phyloP scores from a whole-genome alignment of 2,113 vertebrate genomes.

The Syngnathoides biaculeatus region DNA sequence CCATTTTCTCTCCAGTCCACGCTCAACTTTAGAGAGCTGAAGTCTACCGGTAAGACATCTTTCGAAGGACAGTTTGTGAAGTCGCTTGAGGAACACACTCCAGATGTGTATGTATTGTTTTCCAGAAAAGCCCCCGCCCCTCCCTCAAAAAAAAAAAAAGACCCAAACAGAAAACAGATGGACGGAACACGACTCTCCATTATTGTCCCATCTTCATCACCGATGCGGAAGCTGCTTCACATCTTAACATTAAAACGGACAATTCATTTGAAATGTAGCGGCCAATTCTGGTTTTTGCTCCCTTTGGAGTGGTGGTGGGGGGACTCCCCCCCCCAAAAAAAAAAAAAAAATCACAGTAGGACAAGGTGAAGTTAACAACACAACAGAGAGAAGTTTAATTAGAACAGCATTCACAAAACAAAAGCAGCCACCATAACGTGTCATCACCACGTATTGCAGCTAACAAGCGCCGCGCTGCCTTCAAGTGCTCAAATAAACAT shows the following conservation, averaged over 20 bases:
- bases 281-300: not conserved
- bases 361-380: conserved; percentile 21
- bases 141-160: not conserved
- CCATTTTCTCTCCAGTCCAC: conserved; percentile 34
- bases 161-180: too few species aligned
- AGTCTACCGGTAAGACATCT: conserved; percentile 12
- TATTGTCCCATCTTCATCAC: not conserved
- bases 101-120: not conserved
- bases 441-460: conserved; percentile 6
- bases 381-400: conserved; percentile 38
- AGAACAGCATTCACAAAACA: conserved; percentile 27
- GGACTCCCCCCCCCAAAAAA: too few species aligned
- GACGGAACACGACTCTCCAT: not conserved
- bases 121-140: conserved; percentile 7
- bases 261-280: not conserved
- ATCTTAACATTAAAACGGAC: not conserved
- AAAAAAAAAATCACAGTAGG: not conserved
- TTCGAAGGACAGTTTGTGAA: not conserved
- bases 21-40: conserved; percentile 43
- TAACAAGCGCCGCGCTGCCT: not conserved
- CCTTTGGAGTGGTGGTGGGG: not conserved
- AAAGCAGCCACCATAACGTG: conserved; percentile 12
- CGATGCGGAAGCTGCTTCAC: not conserved
- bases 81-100: not conserved
- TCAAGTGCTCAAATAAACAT: not conserved